A percentile compares a stretch with the other conserved stretches of the same genome.
These are phyloP conservation scores for Cacoxenus indagator DNA, from an alignment of 2,888 invertebrate species.

Conservation along the genomic window DNA sequence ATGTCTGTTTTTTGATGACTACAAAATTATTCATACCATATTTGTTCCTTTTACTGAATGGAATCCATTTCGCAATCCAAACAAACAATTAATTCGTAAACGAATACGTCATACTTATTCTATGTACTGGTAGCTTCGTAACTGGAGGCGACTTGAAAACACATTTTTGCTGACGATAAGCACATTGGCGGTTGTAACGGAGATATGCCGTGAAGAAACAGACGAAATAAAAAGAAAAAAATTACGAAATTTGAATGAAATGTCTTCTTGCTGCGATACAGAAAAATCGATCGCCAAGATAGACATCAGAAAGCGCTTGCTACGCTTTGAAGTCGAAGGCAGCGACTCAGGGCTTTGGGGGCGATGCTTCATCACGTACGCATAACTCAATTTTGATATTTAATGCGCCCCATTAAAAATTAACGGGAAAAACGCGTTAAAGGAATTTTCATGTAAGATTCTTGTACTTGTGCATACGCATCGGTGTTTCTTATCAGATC, in stretches of 20 bases:
- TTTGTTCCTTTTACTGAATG: slow-evolving; percentile 3
- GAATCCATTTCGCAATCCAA: slow-evolving; percentile 2
- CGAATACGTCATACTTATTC: background rate
- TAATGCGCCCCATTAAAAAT: slow-evolving; percentile 11
- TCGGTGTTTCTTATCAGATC: background rate
- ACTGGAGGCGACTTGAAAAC: background rate
- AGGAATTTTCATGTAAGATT: too few species aligned
- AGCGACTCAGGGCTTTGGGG: background rate
- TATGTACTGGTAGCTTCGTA: background rate
- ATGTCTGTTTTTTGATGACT: background rate
- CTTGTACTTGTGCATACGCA: too few species aligned
- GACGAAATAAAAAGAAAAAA: background rate
- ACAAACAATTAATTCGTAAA: background rate
- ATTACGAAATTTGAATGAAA: background rate
- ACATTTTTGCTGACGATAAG: background rate
- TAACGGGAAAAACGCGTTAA: slow-evolving; percentile 12
- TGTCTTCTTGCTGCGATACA: background rate
- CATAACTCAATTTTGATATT: slow-evolving; percentile 14
- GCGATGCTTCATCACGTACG: slow-evolving; percentile 14
- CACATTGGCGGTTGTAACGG: background rate
- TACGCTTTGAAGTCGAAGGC: background rate
- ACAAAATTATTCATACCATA: background rate
- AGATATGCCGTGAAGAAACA: background rate
- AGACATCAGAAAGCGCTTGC: background rate
- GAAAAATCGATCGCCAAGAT: background rate